phyloP scores from a whole-genome alignment of 2,113 vertebrate species.

The Marmota monax region DNA sequence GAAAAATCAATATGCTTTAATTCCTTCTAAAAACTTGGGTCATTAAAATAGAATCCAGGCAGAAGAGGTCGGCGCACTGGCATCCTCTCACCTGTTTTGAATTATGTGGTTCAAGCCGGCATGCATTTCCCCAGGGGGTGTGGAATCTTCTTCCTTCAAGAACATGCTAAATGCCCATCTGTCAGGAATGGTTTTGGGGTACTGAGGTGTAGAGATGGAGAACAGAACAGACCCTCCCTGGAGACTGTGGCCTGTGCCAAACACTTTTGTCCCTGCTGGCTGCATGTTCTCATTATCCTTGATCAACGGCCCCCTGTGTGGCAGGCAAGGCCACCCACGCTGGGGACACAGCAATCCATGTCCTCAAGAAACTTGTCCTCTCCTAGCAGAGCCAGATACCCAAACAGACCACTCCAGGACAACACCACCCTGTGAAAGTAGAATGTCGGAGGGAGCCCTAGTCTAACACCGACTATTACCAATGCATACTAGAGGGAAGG shows the following conservation, averaged over 20 bases:
- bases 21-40: conserved; percentile 12
- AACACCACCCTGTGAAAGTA: background rate
- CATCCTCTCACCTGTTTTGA: conserved; percentile 41
- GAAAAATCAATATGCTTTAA: conserved; percentile 53
- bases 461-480: background rate
- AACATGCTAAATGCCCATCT: conserved; percentile 65
- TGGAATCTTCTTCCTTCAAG: conserved; percentile 50
- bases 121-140: background rate
- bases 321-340: background rate
- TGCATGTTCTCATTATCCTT: background rate
- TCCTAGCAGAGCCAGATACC: conserved; percentile 7
- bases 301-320: background rate
- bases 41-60: conserved; percentile 32
- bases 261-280: background rate
- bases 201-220: conserved; percentile 31
- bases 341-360: background rate
- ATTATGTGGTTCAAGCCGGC: conserved; percentile 18
- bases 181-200: conserved; percentile 58
- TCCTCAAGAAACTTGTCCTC: background rate
- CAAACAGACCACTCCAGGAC: background rate
- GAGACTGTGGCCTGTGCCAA: background rate
- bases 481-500: background rate
- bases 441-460: background rate
- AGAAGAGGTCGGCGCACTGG: background rate
- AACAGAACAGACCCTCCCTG: conserved; percentile 29